Evolutionary conservation across 1,140 invertebrate species (phyloP).

Genomic region (Drosophila nigrodunni): DNA sequence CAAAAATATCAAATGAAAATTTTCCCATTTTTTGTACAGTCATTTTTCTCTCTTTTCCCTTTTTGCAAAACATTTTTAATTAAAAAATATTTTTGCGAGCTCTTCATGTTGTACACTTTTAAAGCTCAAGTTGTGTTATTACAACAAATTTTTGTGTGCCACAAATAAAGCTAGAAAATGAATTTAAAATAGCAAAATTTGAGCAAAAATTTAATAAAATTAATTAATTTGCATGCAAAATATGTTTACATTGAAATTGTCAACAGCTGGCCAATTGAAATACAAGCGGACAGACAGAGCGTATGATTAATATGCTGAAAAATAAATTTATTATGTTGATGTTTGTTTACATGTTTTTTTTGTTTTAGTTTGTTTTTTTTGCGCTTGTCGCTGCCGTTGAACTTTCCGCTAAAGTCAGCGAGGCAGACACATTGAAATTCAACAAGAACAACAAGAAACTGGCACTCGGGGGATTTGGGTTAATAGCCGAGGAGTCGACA

Average conservation of each 20-base stretch:
- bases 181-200: no score
- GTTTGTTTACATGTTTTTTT: constrained; percentile 3
- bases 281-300: constrained; percentile 57
- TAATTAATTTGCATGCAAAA: constrained; percentile 65
- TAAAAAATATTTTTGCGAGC: constrained; percentile 45
- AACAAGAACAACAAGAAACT: constrained; percentile 52
- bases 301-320: constrained; percentile 76
- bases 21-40: constrained; percentile 5
- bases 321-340: constrained; percentile 38
- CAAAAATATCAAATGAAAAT: constrained; percentile 20
- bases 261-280: constrained; percentile 70
- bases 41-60: constrained; percentile 10
- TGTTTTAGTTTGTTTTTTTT: constrained; percentile 54
- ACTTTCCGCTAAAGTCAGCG: constrained; percentile 75
- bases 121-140: constrained; percentile 10
- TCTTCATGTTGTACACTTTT: constrained; percentile 18
- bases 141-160: constrained; percentile 20
- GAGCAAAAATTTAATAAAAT: constrained; percentile 5
- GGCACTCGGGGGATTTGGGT: constrained; percentile 78
- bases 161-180: constrained; percentile 1
- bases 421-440: constrained; percentile 52
- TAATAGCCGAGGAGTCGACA: constrained; percentile 61
- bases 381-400: constrained; percentile 73
- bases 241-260: constrained; percentile 50
- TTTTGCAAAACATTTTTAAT: constrained; percentile 44